Evolutionary conservation across 2,797 vertebrate species (phyloP), one percentile per base, ranked within the genome.

Genomic region (Sebastiscus tertius): DNA sequence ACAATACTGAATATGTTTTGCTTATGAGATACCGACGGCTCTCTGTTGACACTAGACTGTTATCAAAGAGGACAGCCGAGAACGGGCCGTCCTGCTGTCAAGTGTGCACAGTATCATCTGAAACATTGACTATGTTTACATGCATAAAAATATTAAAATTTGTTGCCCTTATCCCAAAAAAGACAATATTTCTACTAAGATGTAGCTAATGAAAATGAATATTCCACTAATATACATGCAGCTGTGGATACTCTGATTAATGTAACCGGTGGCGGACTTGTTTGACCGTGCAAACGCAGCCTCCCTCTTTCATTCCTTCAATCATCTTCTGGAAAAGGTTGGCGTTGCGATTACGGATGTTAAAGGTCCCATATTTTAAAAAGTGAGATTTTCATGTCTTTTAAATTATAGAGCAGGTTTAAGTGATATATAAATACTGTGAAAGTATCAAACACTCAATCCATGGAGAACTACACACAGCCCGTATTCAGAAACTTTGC

Each of bases 31-130:
- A 89, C 75, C 62, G 24, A 14, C 61, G 31, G 52, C 55, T 79
- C 79, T 88, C 34, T 84, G 81, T 81, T 73, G 66, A 58, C 77
- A 26, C 52, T 46, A 27, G 27, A 42, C 76, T 33, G 75, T 74
- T 72, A 82, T 71, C 55, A 72, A 67, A 87, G 36, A 27, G 31
- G 13, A 65, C 12, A 61, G 11, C 13, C 5, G 1, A 24, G 60
- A 67, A 42, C 8, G 29, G 27, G 18, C 4, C 22, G 33, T 62
- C 16, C n/a, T 6, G 80, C 62, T 84, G 77, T 80, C 78, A 66
- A 60, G 39, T 34, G 68, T 16, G 22, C 49, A 77, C 42, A 4
- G 22, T 9, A 39, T 11, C 7, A n/a, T 66, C 56, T n/a, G 49
- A n/a, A 52, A 52, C 20, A 52, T 9, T 52, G 8, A 52, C 49